A percentile compares a stretch with the other conserved stretches of the same genome.
phyloP scores from a whole-genome alignment of 1,140 invertebrate genomes.

The Cataglyphis hispanica region DNA sequence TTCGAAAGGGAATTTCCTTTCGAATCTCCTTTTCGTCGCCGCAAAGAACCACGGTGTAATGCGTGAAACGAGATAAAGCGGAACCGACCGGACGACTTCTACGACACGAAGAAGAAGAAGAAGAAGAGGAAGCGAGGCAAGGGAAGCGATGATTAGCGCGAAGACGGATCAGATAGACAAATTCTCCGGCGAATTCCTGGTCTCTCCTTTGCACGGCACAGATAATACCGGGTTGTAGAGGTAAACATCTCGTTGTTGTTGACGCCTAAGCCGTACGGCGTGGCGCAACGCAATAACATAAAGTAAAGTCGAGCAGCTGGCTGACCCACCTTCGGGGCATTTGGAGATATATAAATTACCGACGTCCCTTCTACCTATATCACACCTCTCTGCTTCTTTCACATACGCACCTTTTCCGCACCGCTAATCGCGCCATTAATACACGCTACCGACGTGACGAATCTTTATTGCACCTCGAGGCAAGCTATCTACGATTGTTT shows the following conservation, averaged over 20 bases:
- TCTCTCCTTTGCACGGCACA: neutral
- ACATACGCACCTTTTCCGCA: constrained; percentile 19
- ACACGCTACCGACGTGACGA: constrained; percentile 28
- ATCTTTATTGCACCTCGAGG: constrained; percentile 18
- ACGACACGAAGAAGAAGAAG: neutral
- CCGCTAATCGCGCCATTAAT: constrained; percentile 52
- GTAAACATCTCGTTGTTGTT: constrained; percentile 29
- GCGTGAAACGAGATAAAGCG: constrained; percentile 71
- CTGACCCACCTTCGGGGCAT: constrained; percentile 19
- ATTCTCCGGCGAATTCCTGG: constrained; percentile 47
- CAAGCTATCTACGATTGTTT: neutral
- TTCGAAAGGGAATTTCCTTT: constrained; percentile 67
- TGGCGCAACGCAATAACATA: neutral
- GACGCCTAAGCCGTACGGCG: neutral
- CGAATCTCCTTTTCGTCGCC: constrained; percentile 43
- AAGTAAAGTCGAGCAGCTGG: constrained; percentile 22
- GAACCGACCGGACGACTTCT: constrained; percentile 58
- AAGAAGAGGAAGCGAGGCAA: constrained; percentile 48
- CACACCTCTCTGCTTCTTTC: neutral
- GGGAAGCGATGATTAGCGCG: constrained; percentile 48
- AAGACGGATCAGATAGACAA: constrained; percentile 35
- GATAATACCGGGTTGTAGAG: neutral
- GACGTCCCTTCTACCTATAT: neutral
- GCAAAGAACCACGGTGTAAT: constrained; percentile 35
- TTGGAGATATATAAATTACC: constrained; percentile 28